Evolutionary conservation across 2,888 invertebrate species (phyloP), one percentile per base, ranked within the genome.

Genomic region (Gari tellinella): DNA sequence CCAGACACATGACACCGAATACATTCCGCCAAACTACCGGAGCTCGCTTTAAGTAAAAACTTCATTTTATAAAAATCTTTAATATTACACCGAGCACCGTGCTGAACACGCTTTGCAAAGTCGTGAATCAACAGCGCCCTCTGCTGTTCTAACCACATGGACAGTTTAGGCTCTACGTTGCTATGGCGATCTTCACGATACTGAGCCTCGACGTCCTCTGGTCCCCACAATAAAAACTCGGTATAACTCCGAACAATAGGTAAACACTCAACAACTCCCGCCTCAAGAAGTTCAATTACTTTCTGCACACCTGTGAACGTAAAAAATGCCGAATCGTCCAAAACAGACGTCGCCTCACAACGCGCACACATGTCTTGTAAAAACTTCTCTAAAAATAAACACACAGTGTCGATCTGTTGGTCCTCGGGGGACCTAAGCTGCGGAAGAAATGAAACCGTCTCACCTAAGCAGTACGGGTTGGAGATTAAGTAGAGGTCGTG

Each of bases 221-320:
- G 89, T 21, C 89, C 89, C 89, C 89, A 89, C 17, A 89, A 67
- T 23, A 86, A 52, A 62, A 85, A 88, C 69, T 89, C 89, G 3
- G 86, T 82, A 23, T 86, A 85, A 23, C 88, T 83, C n/a, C 89
- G 70, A 7, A 86, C 85, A 14, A 85, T 73, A 0, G 88, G 85
- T 52, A 89, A 67, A 56, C 86, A 85, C 43, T 89, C 89, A 0
- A 82, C 65, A 25, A 81, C 82, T 5, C 84, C 76, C 0, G 82
- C 72, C 45, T 86, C 83, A 17, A 89, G 65, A 69, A 89, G 56
- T 10, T 79, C 76, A 37, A 82, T 75, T 40, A 86, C 72, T 46
- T 76, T 83, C 38, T 83, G 81, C 41, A 87, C 80, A 60, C 80
- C 81, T 19, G 66, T 68, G 31, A 57, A 72, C 15, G 72, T 83